These are phyloP conservation scores for Nymphalis urticae DNA, from an alignment of 2,888 invertebrate genomes.

Conservation along the genomic window DNA sequence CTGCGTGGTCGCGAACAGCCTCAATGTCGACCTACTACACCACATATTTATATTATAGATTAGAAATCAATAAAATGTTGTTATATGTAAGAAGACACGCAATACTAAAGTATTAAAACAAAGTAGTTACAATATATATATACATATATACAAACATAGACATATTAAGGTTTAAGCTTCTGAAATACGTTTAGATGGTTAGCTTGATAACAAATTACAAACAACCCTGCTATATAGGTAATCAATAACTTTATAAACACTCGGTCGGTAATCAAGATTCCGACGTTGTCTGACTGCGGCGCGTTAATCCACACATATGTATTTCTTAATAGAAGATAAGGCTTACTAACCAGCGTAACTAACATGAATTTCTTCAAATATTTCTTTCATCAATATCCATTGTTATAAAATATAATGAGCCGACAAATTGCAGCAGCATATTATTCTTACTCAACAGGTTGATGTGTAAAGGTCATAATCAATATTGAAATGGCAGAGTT, in stretches of 20 bases:
- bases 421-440: slow-evolving; percentile 21
- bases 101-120: too few species aligned
- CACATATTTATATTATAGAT: slow-evolving; percentile 33
- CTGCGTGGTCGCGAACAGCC: slow-evolving; percentile 66
- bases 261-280: too few species aligned
- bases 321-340: too few species aligned
- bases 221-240: too few species aligned
- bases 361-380: too few species aligned
- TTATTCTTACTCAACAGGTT: slow-evolving; percentile 54
- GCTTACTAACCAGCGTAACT: too few species aligned
- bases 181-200: background rate
- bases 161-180: background rate
- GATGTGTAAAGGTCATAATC: slow-evolving; percentile 63
- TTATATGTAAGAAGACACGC: background rate
- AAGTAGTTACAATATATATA: too few species aligned
- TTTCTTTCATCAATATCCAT: background rate
- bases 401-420: background rate
- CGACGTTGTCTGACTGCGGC: too few species aligned
- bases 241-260: too few species aligned
- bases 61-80: slow-evolving; percentile 4
- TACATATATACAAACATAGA: background rate
- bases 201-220: too few species aligned
- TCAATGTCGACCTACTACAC: slow-evolving; percentile 57
- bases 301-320: too few species aligned
- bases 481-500: slow-evolving; percentile 70